Evolutionary conservation across 2,888 invertebrate species (phyloP).

Genomic region (Bhutanitis thaidina): DNA sequence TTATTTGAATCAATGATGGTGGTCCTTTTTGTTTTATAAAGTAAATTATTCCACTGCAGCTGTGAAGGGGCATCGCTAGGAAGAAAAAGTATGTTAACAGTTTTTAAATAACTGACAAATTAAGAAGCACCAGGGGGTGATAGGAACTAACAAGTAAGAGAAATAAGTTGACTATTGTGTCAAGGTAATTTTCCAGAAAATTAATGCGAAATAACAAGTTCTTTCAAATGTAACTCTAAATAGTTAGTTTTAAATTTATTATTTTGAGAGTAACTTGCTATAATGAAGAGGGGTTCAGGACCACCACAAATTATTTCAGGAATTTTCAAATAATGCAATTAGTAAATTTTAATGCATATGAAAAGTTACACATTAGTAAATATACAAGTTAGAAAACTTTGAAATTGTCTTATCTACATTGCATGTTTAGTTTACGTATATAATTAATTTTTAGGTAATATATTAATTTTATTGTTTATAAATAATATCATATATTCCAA

Average conservation of each 20-base stretch:
- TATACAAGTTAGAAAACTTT: too few species aligned
- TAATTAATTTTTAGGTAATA: too few species aligned
- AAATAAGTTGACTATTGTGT: constrained; percentile 70
- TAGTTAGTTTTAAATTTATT: constrained; percentile 13
- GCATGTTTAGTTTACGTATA: too few species aligned
- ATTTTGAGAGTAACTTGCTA: constrained; percentile 26
- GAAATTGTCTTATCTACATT: too few species aligned
- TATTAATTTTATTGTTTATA: too few species aligned
- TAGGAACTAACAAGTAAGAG: constrained; percentile 61
- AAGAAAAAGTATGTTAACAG: constrained; percentile 64
- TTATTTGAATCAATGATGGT: constrained; percentile 54
- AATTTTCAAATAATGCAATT: constrained; percentile 1
- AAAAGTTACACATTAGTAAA: too few species aligned
- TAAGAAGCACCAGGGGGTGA: constrained; percentile 32
- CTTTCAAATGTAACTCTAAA: constrained; percentile 24
- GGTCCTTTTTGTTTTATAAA: constrained; percentile 53
- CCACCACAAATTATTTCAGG: constrained; percentile 5
- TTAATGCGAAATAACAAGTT: constrained; percentile 26
- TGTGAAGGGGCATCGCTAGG: constrained; percentile 65
- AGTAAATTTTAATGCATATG: neutral
- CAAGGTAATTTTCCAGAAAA: constrained; percentile 74
- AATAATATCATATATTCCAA: too few species aligned
- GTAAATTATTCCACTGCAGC: constrained; percentile 78
- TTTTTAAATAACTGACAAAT: constrained; percentile 36
- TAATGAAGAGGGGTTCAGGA: constrained; percentile 18